A percentile compares a stretch with the other conserved stretches of the same genome.
phyloP scores from a whole-genome alignment of 1,140 invertebrate species.

The Drosophila mojavensis region DNA sequence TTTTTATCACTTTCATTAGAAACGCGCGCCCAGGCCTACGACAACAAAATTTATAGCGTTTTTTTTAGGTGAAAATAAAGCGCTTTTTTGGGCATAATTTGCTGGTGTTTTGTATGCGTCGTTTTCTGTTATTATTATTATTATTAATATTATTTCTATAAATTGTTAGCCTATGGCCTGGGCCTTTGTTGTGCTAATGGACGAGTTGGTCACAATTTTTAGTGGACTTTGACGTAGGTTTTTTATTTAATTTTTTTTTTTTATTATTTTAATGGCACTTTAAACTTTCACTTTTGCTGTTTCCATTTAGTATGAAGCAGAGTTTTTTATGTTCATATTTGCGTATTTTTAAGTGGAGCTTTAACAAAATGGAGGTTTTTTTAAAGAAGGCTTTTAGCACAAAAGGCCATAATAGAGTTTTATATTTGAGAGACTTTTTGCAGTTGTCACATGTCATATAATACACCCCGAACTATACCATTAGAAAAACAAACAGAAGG shows the following conservation, averaged over 20 bases:
- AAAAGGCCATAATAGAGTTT: too few species aligned
- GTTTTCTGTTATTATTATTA: constrained; percentile 53
- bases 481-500: too few species aligned
- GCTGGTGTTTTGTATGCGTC: constrained; percentile 7
- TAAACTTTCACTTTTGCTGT: constrained; percentile 81
- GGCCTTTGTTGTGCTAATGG: constrained; percentile 74
- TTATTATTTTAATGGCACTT: constrained; percentile 66
- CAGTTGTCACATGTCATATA: too few species aligned
- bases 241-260: constrained; percentile 27
- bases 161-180: constrained; percentile 39
- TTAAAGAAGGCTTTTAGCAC: too few species aligned
- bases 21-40: constrained; percentile 68
- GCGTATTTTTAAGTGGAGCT: constrained; percentile 28
- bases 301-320: constrained; percentile 66
- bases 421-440: too few species aligned
- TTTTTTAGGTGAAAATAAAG: constrained; percentile 49
- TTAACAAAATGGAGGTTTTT: constrained; percentile 13
- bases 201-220: constrained; percentile 66
- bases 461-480: too few species aligned
- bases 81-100: constrained; percentile 32
- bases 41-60: constrained; percentile 70
- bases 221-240: constrained; percentile 65
- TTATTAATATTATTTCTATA: constrained; percentile 56
- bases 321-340: constrained; percentile 13
- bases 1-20: constrained; percentile 81